Base-by-base conservation (phyloP, 1,140 invertebrate genomes). In the Lucilia cuprina region DNA sequence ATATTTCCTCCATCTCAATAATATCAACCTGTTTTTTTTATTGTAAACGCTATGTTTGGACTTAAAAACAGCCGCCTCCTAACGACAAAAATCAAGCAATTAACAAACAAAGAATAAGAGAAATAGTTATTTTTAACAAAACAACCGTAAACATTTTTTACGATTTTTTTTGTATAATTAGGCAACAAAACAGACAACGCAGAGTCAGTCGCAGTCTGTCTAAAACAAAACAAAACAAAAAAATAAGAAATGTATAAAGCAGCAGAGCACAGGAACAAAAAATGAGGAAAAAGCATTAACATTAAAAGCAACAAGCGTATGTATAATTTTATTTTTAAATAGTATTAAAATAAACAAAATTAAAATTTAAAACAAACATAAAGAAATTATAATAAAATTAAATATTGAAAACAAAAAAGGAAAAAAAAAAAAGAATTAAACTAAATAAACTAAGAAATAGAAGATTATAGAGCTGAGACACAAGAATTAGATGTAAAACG, bases 401-500 rank as follows among this genome's bases (percentile, higher is more conserved):
- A 50, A 83, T 49, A 75, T 83, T 82, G 74, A 82, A 35, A 50
- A 84, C 17, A 74, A 80, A 80, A 30, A 30, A 30, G 25, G 25
- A 30, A 30, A 30, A 30, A 77, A 84, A 10, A 74, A 74, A 30
- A 34, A 80, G 74, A 78, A 47, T 47, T 78, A 82, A n/a, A 80
- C 21, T 60, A 65, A 74, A 47, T 65, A 82, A 70, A 77, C 19
- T 82, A 70, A 83, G 82, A 82, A 21, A 84, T 75, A 80, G 41
- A 80, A 49, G 41, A 80, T 80, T 49, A 80, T 80, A 80, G 14
- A 84, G 80, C 19, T 83, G 49, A 70, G 49, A 82, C 82, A 82
- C 77, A 80, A 80, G 77, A 80, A 80, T 80, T 80, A 80, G 77
- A 21, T 80, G 49, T 80, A 80, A 80, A 80, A 80, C 47, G 77